Conservation (phyloP, 1,140 invertebrate species). For the honey bee (Apis mellifera) region Amel_HAv3.1 CM009941.2:12040001-12040500, state of each 20-base stretch:
- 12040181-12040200: constrained; percentile 13
- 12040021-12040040: too few relatives aligned
- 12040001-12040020: background rate
- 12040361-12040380: background rate
- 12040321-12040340: background rate
- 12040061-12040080: background rate
- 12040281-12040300: background rate
- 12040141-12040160: constrained; percentile 43
- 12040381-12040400: background rate
- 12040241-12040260: background rate
- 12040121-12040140: constrained; percentile 9
- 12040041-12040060: too few relatives aligned
- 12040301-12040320: too few relatives aligned
- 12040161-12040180: constrained; percentile 7
- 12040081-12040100: background rate
- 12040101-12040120: constrained; percentile 18
- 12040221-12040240: background rate
- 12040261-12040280: background rate
- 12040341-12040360: background rate
- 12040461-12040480: background rate
- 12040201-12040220: background rate
- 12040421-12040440: background rate
- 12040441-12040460: constrained; percentile 6
- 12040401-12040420: too few relatives aligned
- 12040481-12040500: background rate